Evolutionary conservation across 1,140 invertebrate genomes (phyloP), one percentile per base, ranked within the genome.

Genomic region (Anastatus disparis): DNA sequence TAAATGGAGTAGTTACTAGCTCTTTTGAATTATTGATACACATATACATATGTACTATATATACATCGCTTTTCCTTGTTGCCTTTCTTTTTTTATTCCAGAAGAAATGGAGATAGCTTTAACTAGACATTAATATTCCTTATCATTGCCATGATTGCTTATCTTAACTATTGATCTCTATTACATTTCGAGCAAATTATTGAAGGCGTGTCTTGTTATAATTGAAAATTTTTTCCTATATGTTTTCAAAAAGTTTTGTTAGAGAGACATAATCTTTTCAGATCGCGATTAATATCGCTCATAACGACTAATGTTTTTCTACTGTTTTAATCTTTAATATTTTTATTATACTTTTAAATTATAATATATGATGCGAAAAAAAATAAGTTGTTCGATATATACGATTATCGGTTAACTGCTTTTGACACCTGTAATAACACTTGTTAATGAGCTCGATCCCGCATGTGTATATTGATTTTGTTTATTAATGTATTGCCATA

Each of bases 351-450:
- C n/a, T n/a, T n/a, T n/a, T n/a, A n/a, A n/a, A n/a, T n/a, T n/a
- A n/a, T n/a, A n/a, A n/a, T n/a, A n/a, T n/a, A n/a, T n/a, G n/a
- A n/a, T n/a, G n/a, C n/a, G n/a, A n/a, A n/a, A n/a, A n/a, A n/a
- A n/a, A n/a, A n/a, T n/a, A 26, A 26, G n/a, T 40, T 15, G 13
- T 26, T 10, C 15, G 50, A 2, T 64, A 15, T 48, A 35, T 20
- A 65, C 38, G 38, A 55, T 24, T 31, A 66, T 44, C 53, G 12
- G 4, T 40, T 26, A 20, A 65, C 29, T 42, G 63, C n/a, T 55
- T n/a, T 56, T 12, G n/a, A 56, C 64, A 66, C 52, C 64, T 56
- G 52, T 56, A 66, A 66, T 58, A 66, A 56, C 40, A 56, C 42
- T 55, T 50, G 27, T 22, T 61, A 63, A 63, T 17, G 44, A 63